These are phyloP conservation scores for Meandrina meandrites DNA, from an alignment of 92 coral and sea anemone species.

Conservation along the genomic window DNA sequence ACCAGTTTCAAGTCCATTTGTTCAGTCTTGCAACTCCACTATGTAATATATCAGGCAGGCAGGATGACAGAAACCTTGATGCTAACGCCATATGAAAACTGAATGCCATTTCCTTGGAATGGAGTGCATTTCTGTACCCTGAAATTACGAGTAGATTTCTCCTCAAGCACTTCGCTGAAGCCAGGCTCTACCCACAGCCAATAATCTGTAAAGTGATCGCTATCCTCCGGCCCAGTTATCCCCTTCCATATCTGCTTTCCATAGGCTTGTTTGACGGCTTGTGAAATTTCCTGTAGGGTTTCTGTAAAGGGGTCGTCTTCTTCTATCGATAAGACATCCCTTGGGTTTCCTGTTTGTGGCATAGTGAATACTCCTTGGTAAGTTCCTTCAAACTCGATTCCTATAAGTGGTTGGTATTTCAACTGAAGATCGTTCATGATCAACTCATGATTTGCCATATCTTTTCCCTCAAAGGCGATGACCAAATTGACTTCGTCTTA, in stretches of 20 bases:
- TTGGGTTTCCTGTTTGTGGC: constrained; percentile 1
- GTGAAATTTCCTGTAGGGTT: neutral
- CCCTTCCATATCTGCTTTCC: constrained; percentile 18
- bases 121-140: neutral
- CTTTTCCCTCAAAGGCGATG: too few species aligned
- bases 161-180: neutral
- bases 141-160: neutral
- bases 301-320: neutral
- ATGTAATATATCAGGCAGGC: too few species aligned
- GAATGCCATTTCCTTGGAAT: neutral
- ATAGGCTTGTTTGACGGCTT: neutral
- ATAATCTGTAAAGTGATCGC: neutral
- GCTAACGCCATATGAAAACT: neutral
- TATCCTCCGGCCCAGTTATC: constrained; percentile 18
- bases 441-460: neutral
- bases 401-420: neutral
- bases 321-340: neutral
- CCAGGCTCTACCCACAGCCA: constrained; percentile 18
- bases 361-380: neutral
- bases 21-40: too few species aligned
- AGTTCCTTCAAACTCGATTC: neutral
- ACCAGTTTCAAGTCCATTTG: too few species aligned
- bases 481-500: neutral
- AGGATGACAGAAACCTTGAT: neutral
- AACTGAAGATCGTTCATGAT: neutral